phyloP scores from a whole-genome alignment of 2,888 invertebrate genomes.

The Phasia obesa region DNA sequence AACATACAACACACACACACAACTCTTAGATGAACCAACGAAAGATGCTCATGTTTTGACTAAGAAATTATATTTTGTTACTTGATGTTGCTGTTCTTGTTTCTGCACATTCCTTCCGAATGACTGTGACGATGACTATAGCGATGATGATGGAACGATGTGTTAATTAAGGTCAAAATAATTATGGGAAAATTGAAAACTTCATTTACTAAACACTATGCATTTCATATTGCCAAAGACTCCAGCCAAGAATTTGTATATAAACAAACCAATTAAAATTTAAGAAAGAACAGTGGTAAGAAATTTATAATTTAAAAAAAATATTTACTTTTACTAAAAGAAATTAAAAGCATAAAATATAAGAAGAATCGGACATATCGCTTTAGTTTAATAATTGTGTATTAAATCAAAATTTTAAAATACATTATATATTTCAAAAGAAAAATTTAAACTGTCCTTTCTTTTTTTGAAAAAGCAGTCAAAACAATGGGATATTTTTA shows the following conservation, averaged over 20 bases:
- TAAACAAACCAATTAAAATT: constrained; percentile 6
- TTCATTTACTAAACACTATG: constrained; percentile 69
- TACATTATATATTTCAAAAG: no score
- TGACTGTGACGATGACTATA: constrained; percentile 24
- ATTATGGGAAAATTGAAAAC: constrained; percentile 73
- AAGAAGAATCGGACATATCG: no score
- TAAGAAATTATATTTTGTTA: constrained; percentile 38
- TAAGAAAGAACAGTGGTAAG: constrained; percentile 24
- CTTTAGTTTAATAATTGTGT: no score
- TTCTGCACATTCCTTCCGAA: constrained; percentile 6
- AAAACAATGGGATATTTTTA: no score
- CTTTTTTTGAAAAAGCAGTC: no score
- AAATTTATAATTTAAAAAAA: background rate
- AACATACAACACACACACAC: constrained; percentile 12
- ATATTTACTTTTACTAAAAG: no score
- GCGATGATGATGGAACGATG: constrained; percentile 75
- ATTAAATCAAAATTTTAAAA: no score
- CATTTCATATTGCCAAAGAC: constrained; percentile 48
- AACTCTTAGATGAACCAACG: constrained; percentile 36
- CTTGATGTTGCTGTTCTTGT: constrained; percentile 26
- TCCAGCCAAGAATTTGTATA: constrained; percentile 43
- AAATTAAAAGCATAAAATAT: no score
- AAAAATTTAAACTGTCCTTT: no score
- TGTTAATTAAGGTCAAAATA: constrained; percentile 81
- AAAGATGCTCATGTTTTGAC: constrained; percentile 24